Base-by-base conservation (phyloP, 2,113 vertebrate species). In the Vireo altiloquus region DNA sequence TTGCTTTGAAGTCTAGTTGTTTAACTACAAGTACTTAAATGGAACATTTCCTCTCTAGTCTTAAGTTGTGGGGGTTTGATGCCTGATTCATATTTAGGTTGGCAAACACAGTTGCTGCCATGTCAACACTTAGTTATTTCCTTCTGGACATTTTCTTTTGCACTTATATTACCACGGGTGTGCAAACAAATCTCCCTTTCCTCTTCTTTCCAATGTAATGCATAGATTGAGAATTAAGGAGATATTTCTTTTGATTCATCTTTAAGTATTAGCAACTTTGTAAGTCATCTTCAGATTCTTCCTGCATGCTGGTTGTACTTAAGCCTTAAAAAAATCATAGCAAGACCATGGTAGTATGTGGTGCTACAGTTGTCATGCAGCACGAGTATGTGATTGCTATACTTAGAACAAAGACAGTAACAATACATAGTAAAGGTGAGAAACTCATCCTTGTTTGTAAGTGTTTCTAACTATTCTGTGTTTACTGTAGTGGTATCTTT, bases 101-200 rank as follows among this genome's bases (percentile, higher is more conserved):
- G 68, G 63, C 61, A 91, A 95, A 85, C 27, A 53, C 40, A 82
- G 46, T 46, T 84, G 83, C 87, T 95, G 44, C 60, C 52, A 33
- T 88, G 87, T 80, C 75, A 91, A 85, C 78, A 64, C 40, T 72
- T 64, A 79, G 70, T 81, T 89, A 59, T 78, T 92, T 95, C 65
- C 54, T 80, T 94, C 53, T 65, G 39, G 35, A 61, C 2, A 0
- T 87, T 91, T 92, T 91, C 18, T 82, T 94, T 94, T 53, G 66
- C 35, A 53, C 31, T 89, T 72, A 6, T 6, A 13, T 85, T 95
- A 63, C 42, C 22, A 16, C 4, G 27, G 20, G 5, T 52, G 9
- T 84, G 57, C 40, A 54, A 86, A 83, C 37, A 82, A 76, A 77
- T n/a, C 59, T 91, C 30, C n/a, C 37, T 72, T 94, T 83, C 47